Conservation (phyloP, 2,797 vertebrate species). For the Antrozous pallidus region DNA sequence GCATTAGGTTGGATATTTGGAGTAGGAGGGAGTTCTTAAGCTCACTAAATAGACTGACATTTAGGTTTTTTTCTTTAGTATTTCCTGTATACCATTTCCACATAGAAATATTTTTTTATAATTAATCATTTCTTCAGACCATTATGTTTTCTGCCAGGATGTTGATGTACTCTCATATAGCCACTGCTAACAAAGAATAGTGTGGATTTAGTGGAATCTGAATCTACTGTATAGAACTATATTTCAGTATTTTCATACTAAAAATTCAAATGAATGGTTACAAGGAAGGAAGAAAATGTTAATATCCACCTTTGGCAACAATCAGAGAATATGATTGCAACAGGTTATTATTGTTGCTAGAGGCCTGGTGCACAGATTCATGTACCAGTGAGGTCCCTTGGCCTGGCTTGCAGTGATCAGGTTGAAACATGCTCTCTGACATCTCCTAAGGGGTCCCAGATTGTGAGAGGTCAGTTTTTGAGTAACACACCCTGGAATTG, state of each 20-base stretch:
- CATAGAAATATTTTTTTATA: conserved; percentile 73
- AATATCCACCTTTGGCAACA: neutral
- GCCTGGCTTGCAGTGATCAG: too few species aligned
- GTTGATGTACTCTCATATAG: conserved; percentile 31
- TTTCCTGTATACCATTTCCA: conserved; percentile 47
- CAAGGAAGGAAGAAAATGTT: neutral
- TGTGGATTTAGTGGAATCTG: neutral
- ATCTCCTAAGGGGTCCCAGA: too few species aligned
- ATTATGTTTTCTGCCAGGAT: conserved; percentile 55
- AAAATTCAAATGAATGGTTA: conserved; percentile 16
- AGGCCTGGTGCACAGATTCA: too few species aligned
- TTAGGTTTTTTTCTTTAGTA: neutral
- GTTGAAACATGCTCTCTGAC: too few species aligned
- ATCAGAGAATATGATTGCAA: neutral
- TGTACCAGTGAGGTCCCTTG: too few species aligned
- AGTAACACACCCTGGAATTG: too few species aligned
- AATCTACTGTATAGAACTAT: neutral
- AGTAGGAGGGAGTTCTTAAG: neutral
- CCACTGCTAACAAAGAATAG: neutral
- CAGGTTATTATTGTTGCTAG: neutral
- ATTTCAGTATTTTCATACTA: neutral
- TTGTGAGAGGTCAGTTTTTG: too few species aligned
- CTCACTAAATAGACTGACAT: neutral
- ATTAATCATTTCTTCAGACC: conserved; percentile 78
- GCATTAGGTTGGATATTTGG: neutral